phyloP scores from a whole-genome alignment of 1,140 invertebrate species.

The Caerostris darwini region DNA sequence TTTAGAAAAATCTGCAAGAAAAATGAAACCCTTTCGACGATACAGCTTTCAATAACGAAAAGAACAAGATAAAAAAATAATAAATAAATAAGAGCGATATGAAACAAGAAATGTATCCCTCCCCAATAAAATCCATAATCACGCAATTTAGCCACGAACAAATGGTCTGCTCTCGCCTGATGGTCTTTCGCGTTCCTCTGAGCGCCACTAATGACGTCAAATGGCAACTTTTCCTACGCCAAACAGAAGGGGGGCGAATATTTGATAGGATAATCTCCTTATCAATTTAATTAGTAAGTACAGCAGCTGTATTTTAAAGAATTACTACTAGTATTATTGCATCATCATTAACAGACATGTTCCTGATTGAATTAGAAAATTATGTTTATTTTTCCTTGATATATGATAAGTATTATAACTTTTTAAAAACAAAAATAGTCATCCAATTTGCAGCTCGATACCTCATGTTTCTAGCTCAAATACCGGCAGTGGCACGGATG shows the following conservation, averaged over 20 bases:
- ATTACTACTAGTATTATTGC: too few species aligned
- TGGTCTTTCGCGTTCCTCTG: constrained; percentile 4
- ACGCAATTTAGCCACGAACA: constrained; percentile 13
- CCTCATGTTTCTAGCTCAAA: too few species aligned
- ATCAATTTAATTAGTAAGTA: too few species aligned
- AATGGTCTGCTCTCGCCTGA: constrained; percentile 16
- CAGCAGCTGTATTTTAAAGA: too few species aligned
- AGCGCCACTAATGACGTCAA: constrained; percentile 19
- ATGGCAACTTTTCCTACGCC: not conserved
- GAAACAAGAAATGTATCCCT: not conserved
- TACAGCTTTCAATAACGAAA: not conserved
- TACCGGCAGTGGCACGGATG: too few species aligned
- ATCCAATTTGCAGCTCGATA: too few species aligned
- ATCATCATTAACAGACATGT: too few species aligned
- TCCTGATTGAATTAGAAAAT: too few species aligned
- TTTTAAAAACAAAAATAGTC: too few species aligned
- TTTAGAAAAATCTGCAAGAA: too few species aligned
- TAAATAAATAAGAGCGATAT: not conserved
- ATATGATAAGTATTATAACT: too few species aligned
- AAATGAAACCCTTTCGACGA: not conserved
- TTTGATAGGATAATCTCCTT: constrained; percentile 31
- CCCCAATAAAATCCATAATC: constrained; percentile 32
- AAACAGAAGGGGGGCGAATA: not conserved
- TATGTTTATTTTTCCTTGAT: too few species aligned
- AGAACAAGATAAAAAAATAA: not conserved